Percentiles rank a stretch among this genome's conserved stretches.
Evolutionary conservation across 2,797 vertebrate genomes (phyloP).

Genomic region (Tenualosa ilisha): DNA sequence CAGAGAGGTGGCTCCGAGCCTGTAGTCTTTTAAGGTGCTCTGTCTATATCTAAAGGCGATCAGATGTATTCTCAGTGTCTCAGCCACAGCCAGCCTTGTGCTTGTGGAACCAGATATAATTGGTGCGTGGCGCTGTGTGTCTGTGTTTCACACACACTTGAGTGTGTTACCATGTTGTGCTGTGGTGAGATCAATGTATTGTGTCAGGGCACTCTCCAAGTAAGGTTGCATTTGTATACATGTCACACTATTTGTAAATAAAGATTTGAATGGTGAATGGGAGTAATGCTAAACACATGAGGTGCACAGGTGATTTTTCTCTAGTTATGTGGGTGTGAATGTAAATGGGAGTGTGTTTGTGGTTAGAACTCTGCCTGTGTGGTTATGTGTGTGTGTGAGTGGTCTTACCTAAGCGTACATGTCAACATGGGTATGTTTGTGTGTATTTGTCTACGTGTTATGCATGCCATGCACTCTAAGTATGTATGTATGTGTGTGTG

Average conservation of each 20-base stretch:
- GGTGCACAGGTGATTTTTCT: not conserved
- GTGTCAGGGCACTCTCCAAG: not conserved
- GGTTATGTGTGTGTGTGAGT: too few relatives aligned
- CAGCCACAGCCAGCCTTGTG: not conserved
- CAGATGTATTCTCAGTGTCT: not conserved
- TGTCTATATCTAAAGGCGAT: constrained; percentile 9
- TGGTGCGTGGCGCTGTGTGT: not conserved
- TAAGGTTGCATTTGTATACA: not conserved
- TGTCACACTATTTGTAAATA: constrained; percentile 20
- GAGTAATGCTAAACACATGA: not conserved
- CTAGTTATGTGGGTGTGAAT: too few relatives aligned
- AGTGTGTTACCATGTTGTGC: not conserved
- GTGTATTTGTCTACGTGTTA: too few relatives aligned
- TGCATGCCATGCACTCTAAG: too few relatives aligned
- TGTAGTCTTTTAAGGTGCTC: not conserved
- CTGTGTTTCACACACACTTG: not conserved
- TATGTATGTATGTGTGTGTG: constrained; percentile 43
- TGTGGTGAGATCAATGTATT: not conserved
- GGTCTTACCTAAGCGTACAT: too few relatives aligned
- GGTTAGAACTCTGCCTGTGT: too few relatives aligned
- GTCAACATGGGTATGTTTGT: too few relatives aligned
- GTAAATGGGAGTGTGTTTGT: too few relatives aligned
- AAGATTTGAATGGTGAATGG: not conserved
- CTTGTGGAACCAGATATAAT: not conserved
- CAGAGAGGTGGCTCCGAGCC: not conserved